Base-by-base conservation (phyloP, 1,140 invertebrate genomes). In the Heliconius hewitsoni region DNA sequence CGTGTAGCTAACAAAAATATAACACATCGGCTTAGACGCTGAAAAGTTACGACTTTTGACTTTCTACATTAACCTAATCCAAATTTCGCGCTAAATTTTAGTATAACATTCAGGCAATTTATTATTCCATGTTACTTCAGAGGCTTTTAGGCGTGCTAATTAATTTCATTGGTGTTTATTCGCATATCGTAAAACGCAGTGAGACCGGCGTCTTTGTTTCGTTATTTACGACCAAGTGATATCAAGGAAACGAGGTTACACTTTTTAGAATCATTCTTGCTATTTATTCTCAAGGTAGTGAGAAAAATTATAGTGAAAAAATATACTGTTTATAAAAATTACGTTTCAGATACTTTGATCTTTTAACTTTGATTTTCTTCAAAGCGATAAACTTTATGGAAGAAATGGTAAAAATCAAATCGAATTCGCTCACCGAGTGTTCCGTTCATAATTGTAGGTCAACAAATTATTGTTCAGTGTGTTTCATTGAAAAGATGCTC, bases 91-190 rank as follows among this genome's bases (percentile, higher is more conserved):
- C 60, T 66, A 66, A 66, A 11, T 30, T 66, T 66, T 66, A 30
- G 60, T 27, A 66, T 66, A 66, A 66, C 27, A 1, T 66, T 66
- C 11, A 66, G 13, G 13, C 60, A 30, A 66, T 66, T 66, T 66
- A 66, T 66, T 66, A 66, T 66, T 66, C 60, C 27, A 66, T 30
- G 27, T 66, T 30, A 30, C n/a, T 82, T 83, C 82, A 78, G 18
- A 57, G 79, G 82, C 81, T 84, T 83, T 84, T 81, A 82, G 82
- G 71, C 30, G 74, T 57, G 79, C 82, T 87, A 86, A 87, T 86
- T 87, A 78, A 52, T 84, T 88, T 88, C 84, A 88, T 81, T 76
- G 83, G 78, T 81, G 79, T 81, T 75, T 80, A 82, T 84, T 80
- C 79, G 60, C 76, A 75, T 78, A 74, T 82, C 82, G 77, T 85